Evolutionary conservation across 2,888 invertebrate species (phyloP), one percentile per base, ranked within the genome.

Genomic region (Pollenia amentaria): DNA sequence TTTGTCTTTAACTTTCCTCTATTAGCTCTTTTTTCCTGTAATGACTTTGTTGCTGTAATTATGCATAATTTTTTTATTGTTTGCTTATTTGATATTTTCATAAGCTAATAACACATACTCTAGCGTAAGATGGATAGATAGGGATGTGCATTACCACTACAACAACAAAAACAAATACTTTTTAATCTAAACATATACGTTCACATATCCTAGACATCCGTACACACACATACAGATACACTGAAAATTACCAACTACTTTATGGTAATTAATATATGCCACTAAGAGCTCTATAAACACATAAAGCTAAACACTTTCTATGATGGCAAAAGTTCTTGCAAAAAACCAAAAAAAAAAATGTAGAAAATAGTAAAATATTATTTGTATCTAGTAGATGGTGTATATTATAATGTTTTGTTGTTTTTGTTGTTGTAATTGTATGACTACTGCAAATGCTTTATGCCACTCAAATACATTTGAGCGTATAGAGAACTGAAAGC

Each of bases 231-330:
- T 10, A 70, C 38, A 38, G 11, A 57, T 11, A 64, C 55, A 64
- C 69, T 84, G 51, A 57, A 77, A 64, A 82, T 85, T 86, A 76
- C 79, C 76, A 80, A 69, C 84, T 87, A 84, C 87, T 87, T 87
- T 80, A 84, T 84, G 84, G 84, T 87, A 87, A 87, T 87, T 87
- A 87, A 87, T 87, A 87, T 87, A 87, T 87, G 87, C 87, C 87
- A 87, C 87, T 77, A 87, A 87, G 87, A 87, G 87, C 87, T 80
- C 65, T 80, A 84, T 80, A 87, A 84, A 87, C 87, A 87, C 46
- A 80, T 76, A 65, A 87, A 83, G 76, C 65, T 79, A 80, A 84
- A 87, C 87, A 84, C 69, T 83, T 70, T 73, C 83, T 55, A 80
- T 80, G 82, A 65, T 67, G 75, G 18, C 69, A 57, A 14, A 64